Base-by-base conservation (phyloP, 2,113 vertebrate genomes). In the Blennius ocellaris region DNA sequence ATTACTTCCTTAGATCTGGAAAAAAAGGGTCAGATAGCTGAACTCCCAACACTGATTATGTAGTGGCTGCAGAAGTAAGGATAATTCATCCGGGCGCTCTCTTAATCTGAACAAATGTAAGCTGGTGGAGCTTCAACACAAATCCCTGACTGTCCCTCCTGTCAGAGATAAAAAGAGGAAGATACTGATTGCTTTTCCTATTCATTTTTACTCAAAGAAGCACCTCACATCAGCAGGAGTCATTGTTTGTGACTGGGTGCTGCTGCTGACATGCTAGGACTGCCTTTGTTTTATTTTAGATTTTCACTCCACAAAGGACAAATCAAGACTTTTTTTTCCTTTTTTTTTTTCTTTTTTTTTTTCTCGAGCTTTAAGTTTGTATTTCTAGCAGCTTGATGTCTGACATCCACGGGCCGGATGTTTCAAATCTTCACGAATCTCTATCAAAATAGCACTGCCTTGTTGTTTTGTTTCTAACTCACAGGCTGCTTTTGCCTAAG, bases 101-200 rank as follows among this genome's bases (percentile, higher is more conserved):
- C 61, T 79, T 94, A 93, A 94, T 93, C 91, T 92, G 81, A 76
- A 53, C 81, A 66, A 87, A 89, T 81, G 76, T 82, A 90, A 91
- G 76, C 90, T 82, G 87, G 62, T 70, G 62, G 59, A 66, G 85
- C 83, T 82, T 86, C 84, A 59, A n/a, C 87, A 72, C 82, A 93
- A 94, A 94, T 93, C 93, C 92, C 81, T 70, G 75, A 76, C 73
- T 86, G 82, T 86, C 86, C 84, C 55, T 93, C 87, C 82, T 92
- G 81, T 89, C 65, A 82, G 70, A 86, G 88, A 92, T 87, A 86
- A 89, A 90, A 80, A 76, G 73, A 69, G 85, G 76, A 87, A 81
- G 81, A 87, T 81, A 76, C 82, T 83, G 82, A 87, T 90, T 90
- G 75, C 83, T 80, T 87, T 81, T 64, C 68, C 78, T 3, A 17